Evolutionary conservation across 2,113 vertebrate genomes (phyloP), one percentile per base, ranked within the genome.

Genomic region (Lucifuga dentata): DNA sequence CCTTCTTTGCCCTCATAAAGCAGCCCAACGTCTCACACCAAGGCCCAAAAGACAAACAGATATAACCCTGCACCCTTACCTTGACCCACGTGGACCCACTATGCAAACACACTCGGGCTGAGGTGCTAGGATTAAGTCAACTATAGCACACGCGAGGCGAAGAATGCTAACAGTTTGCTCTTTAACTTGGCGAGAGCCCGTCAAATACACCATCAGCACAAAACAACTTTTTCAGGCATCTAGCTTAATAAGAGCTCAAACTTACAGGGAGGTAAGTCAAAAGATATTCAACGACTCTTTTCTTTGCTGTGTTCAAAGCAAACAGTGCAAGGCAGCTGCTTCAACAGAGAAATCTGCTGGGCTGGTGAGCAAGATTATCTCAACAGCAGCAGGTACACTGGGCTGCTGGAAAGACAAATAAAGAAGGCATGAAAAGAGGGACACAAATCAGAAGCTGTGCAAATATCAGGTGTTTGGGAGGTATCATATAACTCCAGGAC

Each of bases 121-220:
- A 68, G 77, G 69, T 52, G 71, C 57, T 20, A 59, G 73, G 48
- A 19, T 40, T 58, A 48, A 75, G 76, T 78, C 80, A 73, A 80
- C 78, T 59, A 56, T 63, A 80, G 70, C 77, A 70, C 78, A 82
- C 73, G 76, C 74, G 26, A n/a, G 26, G 38, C 71, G 49, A 79
- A 85, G 90, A 93, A 90, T 81, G 68, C 57, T 83, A 81, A 81
- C 82, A 82, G 86, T 90, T 90, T 89, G 88, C 76, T 88, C 85
- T 90, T 88, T 87, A 87, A 88, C 67, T 85, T 91, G 82, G 78
- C 88, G 64, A 62, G 63, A 56, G 43, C 52, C 55, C 32, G 90
- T 81, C 80, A 91, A 86, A 82, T 78, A 76, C 69, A 64, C 20
- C 53, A 78, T 82, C 78, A 66, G 80, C 68, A 77, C 63, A 78